These are phyloP conservation scores for Craseonycteris thonglongyai DNA, from an alignment of 2,113 vertebrate genomes.

Conservation along the genomic window DNA sequence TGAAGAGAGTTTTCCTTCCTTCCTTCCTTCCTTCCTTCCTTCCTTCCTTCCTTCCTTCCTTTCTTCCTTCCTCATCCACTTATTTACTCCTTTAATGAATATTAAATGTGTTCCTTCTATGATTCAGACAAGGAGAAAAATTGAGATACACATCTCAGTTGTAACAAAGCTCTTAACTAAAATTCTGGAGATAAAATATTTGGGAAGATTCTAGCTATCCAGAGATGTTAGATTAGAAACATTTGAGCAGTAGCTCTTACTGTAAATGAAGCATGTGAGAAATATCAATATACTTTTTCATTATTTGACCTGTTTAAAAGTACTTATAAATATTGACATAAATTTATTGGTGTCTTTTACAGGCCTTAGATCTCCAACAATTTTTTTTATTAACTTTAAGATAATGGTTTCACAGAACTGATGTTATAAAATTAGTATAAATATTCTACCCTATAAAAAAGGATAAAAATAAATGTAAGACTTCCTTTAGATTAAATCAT, in stretches of 20 bases:
- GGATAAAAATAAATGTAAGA: slow-evolving; percentile 22
- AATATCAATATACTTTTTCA: not conserved
- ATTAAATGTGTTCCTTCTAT: not conserved
- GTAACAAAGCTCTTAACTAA: not conserved
- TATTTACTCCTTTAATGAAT: not conserved
- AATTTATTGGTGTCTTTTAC: not conserved
- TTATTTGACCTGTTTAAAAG: slow-evolving; percentile 12
- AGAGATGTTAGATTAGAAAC: not conserved
- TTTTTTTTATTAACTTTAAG: not conserved
- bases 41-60: no score
- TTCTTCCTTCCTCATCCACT: not conserved
- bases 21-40: no score
- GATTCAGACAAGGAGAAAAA: not conserved
- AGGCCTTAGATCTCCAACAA: not conserved
- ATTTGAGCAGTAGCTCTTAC: not conserved
- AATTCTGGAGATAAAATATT: not conserved
- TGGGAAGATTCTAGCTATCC: not conserved
- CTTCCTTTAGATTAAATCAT: slow-evolving; percentile 6
- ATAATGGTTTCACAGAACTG: not conserved
- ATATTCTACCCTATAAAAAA: not conserved
- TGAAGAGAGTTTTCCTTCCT: not conserved
- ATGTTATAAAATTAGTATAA: not conserved
- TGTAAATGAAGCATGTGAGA: not conserved
- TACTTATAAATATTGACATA: not conserved
- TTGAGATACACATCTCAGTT: not conserved